Percentiles rank a stretch among this genome's conserved stretches.
Evolutionary conservation across 2,797 vertebrate species (phyloP).

Genomic region (Acridotheres tristis): DNA sequence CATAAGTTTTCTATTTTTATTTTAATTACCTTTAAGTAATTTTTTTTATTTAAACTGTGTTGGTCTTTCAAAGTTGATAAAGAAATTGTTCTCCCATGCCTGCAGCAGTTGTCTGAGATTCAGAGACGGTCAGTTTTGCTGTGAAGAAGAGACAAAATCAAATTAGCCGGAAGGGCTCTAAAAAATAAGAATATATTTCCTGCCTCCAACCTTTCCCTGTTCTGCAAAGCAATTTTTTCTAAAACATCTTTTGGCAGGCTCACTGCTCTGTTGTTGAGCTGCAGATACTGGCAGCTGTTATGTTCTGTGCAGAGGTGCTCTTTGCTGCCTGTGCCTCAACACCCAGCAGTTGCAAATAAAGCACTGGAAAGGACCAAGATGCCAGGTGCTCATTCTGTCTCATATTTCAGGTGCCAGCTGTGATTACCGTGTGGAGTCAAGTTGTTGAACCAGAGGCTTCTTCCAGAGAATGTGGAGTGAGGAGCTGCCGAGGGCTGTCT

Average conservation of each 20-base stretch:
- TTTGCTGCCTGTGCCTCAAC: background rate
- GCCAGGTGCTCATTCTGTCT: background rate
- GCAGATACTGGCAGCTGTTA: background rate
- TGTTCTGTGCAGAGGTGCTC: background rate
- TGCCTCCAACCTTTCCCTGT: background rate
- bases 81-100: background rate
- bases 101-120: background rate
- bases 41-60: background rate
- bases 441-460: background rate
- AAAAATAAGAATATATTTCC: background rate
- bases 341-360: background rate
- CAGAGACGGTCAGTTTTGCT: background rate
- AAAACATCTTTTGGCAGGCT: background rate
- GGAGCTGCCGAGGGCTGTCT: background rate
- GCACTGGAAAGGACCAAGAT: background rate
- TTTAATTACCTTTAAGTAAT: background rate
- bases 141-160: background rate
- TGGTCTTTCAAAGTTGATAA: background rate
- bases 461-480: background rate
- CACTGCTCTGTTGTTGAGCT: background rate
- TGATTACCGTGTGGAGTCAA: accelerated
- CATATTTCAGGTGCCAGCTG: background rate
- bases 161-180: background rate
- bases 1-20: background rate
- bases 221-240: background rate